Evolutionary conservation across 2,113 vertebrate species (phyloP).

Genomic region (Lagenorhynchus albirostris): DNA sequence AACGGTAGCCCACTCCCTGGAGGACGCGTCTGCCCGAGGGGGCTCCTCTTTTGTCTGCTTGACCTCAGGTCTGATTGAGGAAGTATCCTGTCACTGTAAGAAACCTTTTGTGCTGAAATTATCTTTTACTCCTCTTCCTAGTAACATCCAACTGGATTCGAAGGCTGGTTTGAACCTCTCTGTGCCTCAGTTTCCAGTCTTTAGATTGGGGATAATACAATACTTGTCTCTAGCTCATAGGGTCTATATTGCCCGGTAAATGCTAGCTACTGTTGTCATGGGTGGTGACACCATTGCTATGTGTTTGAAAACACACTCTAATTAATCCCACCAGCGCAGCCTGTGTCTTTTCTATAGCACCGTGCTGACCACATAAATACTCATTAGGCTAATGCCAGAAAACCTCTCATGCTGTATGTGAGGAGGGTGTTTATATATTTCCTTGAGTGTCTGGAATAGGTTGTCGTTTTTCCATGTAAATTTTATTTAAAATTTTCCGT

Average conservation of each 20-base stretch:
- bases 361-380: neutral
- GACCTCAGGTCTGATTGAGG: neutral
- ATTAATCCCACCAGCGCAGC: neutral
- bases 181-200: neutral
- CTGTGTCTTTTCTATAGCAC: neutral
- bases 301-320: neutral
- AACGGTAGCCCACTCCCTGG: neutral
- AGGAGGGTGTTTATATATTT: neutral
- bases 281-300: neutral
- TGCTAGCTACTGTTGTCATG: neutral
- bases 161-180: neutral
- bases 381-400: neutral
- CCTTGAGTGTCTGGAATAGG: neutral
- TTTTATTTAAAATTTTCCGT: neutral
- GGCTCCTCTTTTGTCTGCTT: too few species aligned
- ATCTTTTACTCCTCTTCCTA: neutral
- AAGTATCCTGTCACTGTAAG: neutral
- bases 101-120: neutral
- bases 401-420: neutral
- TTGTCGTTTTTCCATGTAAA: neutral
- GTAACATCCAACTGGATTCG: neutral
- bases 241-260: neutral
- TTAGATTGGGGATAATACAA: neutral
- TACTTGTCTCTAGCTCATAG: neutral
- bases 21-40: neutral